These are phyloP conservation scores for Synanthedon andrenaeformis DNA, from an alignment of 2,888 invertebrate genomes.

Conservation along the genomic window DNA sequence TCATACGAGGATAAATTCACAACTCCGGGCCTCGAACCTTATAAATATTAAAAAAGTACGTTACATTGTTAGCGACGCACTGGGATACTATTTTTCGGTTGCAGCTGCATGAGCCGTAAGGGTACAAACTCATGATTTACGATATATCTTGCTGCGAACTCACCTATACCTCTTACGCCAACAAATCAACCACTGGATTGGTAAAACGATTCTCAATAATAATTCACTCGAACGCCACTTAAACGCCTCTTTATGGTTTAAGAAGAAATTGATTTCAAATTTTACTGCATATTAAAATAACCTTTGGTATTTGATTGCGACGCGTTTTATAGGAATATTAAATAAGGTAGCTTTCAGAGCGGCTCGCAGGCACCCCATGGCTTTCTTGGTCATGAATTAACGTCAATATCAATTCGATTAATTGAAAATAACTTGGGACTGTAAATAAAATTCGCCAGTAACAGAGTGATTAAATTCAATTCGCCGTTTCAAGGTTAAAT, in stretches of 20 bases:
- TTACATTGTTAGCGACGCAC: conserved; percentile 13
- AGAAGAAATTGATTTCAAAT: conserved; percentile 62
- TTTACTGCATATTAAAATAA: conserved; percentile 67
- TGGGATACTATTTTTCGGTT: conserved; percentile 39
- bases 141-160: conserved; percentile 49
- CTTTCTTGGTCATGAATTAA: conserved; percentile 42
- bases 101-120: conserved; percentile 45
- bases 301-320: conserved; percentile 53
- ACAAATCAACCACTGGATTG: conserved; percentile 50
- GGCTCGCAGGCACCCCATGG: conserved; percentile 36
- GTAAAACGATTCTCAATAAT: conserved; percentile 33
- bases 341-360: conserved; percentile 14
- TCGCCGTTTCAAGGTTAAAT: too few species aligned
- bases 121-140: conserved; percentile 49
- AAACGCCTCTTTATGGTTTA: conserved; percentile 47
- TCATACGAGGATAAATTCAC: conserved; percentile 10
- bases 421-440: conserved; percentile 31
- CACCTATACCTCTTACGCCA: conserved; percentile 34
- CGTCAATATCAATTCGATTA: conserved; percentile 45
- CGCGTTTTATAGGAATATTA: conserved; percentile 35
- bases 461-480: too few species aligned
- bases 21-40: conserved; percentile 7
- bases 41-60: conserved; percentile 15
- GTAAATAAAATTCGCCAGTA: background rate
- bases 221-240: conserved; percentile 46